Conservation (phyloP, 2,797 vertebrate genomes). For the Coluber constrictor region DNA sequence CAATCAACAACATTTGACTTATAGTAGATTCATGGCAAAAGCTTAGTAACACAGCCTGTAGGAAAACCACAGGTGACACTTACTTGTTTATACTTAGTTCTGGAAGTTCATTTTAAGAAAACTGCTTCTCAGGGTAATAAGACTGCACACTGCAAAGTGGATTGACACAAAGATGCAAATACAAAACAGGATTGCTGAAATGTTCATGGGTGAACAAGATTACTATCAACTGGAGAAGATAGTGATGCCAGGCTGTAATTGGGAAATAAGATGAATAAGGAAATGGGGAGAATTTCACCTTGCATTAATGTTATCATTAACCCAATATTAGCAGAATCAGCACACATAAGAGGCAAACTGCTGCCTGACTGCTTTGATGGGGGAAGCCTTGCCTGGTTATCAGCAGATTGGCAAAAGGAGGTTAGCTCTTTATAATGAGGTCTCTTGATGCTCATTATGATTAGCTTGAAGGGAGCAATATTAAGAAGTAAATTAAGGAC, state of each 20-base stretch:
- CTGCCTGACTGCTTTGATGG: background rate
- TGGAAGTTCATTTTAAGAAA: background rate
- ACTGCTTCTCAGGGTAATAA: background rate
- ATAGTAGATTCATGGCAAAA: background rate
- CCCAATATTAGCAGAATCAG: constrained; percentile 6
- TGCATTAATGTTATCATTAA: constrained; percentile 14
- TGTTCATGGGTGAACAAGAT: constrained; percentile 6
- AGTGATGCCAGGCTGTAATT: accelerated
- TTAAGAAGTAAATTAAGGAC: background rate
- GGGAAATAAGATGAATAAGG: background rate
- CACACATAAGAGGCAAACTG: constrained; percentile 9
- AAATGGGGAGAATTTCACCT: background rate
- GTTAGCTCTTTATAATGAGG: background rate
- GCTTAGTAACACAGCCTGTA: background rate
- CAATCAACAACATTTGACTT: constrained; percentile 21
- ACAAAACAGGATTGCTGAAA: background rate
- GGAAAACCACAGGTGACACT: constrained; percentile 2
- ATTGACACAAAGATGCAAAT: background rate
- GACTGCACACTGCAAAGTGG: background rate
- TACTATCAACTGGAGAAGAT: constrained; percentile 16
- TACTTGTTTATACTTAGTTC: background rate
- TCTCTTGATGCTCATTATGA: background rate
- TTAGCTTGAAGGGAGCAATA: background rate
- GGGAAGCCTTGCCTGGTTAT: background rate
- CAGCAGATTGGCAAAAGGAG: constrained; percentile 22